Conservation (phyloP, 2,113 vertebrate species). For the Rallus limicola region DNA sequence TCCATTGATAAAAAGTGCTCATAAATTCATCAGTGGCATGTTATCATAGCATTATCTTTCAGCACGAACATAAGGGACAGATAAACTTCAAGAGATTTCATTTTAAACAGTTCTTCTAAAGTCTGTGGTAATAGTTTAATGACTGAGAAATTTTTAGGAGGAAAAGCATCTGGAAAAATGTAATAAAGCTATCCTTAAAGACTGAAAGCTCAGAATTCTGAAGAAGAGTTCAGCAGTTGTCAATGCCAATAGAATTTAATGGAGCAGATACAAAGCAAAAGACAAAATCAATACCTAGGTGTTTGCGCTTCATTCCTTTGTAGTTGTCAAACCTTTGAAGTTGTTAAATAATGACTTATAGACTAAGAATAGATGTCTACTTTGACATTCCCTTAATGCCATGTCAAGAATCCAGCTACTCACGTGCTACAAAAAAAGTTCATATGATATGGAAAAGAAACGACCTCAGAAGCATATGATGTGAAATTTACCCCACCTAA, state of each 20-base stretch:
- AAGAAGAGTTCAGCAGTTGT: constrained; percentile 35
- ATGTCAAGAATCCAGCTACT: not conserved
- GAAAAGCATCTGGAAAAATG: not conserved
- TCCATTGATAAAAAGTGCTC: not conserved
- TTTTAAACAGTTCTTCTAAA: not conserved
- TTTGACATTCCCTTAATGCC: constrained; percentile 42
- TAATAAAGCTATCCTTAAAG: constrained; percentile 39
- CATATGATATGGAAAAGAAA: not conserved
- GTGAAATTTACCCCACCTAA: not conserved
- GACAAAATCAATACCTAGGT: constrained; percentile 18
- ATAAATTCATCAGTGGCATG: not conserved
- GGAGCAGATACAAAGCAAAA: constrained; percentile 46
- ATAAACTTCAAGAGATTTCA: not conserved
- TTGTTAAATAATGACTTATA: constrained; percentile 55
- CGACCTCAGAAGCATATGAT: not conserved
- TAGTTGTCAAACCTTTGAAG: constrained; percentile 24
- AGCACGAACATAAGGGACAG: not conserved
- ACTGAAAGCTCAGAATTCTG: constrained; percentile 32
- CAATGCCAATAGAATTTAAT: constrained; percentile 36
- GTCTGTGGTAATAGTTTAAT: not conserved
- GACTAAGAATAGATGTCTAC: not conserved
- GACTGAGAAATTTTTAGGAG: not conserved
- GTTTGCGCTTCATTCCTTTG: constrained; percentile 30
- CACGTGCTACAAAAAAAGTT: not conserved
- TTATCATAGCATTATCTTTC: not conserved